Evolutionary conservation across 2,888 invertebrate species (phyloP), one percentile per base, ranked within the genome.

Genomic region (Desoria tigrina): DNA sequence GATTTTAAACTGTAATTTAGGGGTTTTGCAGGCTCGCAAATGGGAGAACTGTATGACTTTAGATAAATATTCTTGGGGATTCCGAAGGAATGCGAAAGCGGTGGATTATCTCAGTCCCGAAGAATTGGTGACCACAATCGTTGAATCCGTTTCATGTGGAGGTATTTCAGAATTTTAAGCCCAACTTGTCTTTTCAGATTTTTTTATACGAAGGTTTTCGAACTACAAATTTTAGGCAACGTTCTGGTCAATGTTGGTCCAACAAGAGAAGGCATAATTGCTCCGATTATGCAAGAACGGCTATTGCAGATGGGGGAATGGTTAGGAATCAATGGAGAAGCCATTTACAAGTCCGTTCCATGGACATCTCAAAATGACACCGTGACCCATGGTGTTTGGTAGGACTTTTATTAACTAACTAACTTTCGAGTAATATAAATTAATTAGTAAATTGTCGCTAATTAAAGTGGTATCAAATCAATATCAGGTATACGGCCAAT

Each of bases 111-210:
- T 90, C 70, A 87, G 86, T 1, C 83, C 84, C 1, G 79, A 85
- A 32, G 87, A 92, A 69, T 80, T 97, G 1, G 81, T 94, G 0
- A 81, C 82, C 72, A 85, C 88, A 78, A 80, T 94, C n/a, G 87
- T 87, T 0, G 82, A 85, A 70, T 91, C 92, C 0, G 86, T 94
- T 14, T 90, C 92, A 77, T 92, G 90, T 79, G 92, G 92, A n/a
- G n/a, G n/a, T n/a, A n/a, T n/a, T n/a, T n/a, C n/a, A n/a, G n/a
- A n/a, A n/a, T n/a, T n/a, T n/a, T n/a, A n/a, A n/a, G n/a, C n/a
- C n/a, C n/a, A n/a, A n/a, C n/a, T n/a, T n/a, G n/a, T n/a, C n/a
- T n/a, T n/a, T n/a, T n/a, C n/a, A n/a, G n/a, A n/a, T n/a, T n/a
- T n/a, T n/a, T n/a, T n/a, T n/a, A n/a, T n/a, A n/a, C n/a, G n/a